Percentiles rank a stretch among this genome's conserved stretches.
These are phyloP conservation scores for Leucosticte australis DNA, from an alignment of 2,113 vertebrate species.

Conservation along the genomic window DNA sequence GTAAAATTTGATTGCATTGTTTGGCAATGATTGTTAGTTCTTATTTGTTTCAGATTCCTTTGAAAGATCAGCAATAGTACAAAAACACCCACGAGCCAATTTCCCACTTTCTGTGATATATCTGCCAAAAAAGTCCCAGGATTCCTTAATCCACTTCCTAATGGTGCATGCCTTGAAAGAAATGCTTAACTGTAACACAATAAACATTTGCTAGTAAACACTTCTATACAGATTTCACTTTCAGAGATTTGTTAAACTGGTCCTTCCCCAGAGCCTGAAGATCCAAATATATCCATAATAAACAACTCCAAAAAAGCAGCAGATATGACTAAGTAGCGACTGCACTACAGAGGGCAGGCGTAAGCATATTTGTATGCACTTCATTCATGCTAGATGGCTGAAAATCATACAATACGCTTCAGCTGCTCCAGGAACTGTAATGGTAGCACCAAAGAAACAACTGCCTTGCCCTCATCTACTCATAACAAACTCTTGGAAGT, in stretches of 20 bases:
- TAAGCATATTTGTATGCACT: constrained; percentile 63
- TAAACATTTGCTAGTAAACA: not conserved
- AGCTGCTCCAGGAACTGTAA: not conserved
- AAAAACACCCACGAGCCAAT: not conserved
- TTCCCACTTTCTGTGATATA: not conserved
- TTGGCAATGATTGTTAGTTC: not conserved
- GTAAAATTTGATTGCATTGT: not conserved
- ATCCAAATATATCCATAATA: constrained; percentile 35
- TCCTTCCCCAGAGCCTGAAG: not conserved
- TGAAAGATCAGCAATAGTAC: not conserved
- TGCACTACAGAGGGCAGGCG: constrained; percentile 63
- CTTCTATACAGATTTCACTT: not conserved
- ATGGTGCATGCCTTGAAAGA: not conserved
- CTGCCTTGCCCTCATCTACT: not conserved
- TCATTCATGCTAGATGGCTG: constrained; percentile 53
- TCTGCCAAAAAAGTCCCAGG: not conserved
- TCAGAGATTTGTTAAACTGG: not conserved
- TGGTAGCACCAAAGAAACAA: not conserved
- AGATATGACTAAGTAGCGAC: constrained; percentile 44
- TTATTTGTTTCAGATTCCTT: not conserved
- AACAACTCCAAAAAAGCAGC: constrained; percentile 39
- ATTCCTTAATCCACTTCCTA: not conserved
- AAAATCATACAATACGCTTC: constrained; percentile 7
- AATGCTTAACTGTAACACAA: not conserved
- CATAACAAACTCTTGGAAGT: not conserved